phyloP scores from a whole-genome alignment of 2,797 vertebrate genomes.

The Acanthornis magna region DNA sequence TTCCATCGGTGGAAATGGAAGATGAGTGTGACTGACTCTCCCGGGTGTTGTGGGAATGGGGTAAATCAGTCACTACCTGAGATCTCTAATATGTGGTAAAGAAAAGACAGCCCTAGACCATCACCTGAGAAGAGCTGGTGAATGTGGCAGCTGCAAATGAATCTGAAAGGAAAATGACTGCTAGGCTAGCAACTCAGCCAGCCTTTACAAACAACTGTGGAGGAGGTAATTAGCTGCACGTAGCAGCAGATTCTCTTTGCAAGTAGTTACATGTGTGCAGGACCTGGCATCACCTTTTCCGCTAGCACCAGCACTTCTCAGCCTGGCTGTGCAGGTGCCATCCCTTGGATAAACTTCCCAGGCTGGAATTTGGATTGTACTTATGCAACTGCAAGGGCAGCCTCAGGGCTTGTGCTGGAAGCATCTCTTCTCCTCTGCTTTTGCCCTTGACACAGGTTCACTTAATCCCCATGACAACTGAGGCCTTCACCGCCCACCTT shows the following conservation, averaged over 20 bases:
- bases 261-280: neutral
- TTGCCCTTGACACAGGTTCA: neutral
- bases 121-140: neutral
- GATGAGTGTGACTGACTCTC: neutral
- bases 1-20: neutral
- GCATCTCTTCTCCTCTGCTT: neutral
- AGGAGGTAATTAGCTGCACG: neutral
- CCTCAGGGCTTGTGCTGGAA: neutral
- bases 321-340: neutral
- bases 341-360: neutral
- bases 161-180: neutral
- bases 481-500: neutral
- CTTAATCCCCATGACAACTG: neutral
- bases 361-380: neutral
- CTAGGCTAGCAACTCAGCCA: neutral
- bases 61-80: neutral
- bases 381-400: neutral
- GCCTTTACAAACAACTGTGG: neutral
- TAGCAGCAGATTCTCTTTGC: slow-evolving; percentile 2
- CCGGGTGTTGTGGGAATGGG: neutral
- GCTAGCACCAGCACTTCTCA: neutral
- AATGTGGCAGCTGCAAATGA: neutral
- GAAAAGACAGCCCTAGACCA: neutral
- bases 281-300: neutral
- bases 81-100: neutral